Conservation (phyloP, 2,797 vertebrate species). For the Miichthys miiuy region DNA sequence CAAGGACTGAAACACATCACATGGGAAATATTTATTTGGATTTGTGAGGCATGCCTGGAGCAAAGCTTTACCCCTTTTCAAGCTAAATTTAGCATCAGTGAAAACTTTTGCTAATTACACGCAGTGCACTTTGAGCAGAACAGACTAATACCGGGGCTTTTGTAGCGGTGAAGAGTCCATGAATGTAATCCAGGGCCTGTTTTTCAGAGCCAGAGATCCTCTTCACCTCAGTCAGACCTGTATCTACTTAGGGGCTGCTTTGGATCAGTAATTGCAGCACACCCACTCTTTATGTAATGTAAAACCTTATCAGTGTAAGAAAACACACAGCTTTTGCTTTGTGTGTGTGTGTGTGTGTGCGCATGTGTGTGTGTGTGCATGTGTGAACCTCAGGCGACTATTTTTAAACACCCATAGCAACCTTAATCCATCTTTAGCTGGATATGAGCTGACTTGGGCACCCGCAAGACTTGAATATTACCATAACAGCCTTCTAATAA, state of each 20-base stretch:
- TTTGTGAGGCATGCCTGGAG: conserved; percentile 36
- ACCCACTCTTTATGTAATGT: conserved; percentile 82
- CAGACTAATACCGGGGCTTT: conserved; percentile 42
- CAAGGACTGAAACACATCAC: conserved; percentile 14
- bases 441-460: conserved; percentile 66
- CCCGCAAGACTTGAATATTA: conserved; percentile 78
- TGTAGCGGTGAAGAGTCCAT: conserved; percentile 43
- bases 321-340: conserved; percentile 60
- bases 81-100: conserved; percentile 47
- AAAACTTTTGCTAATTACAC: conserved; percentile 60
- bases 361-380: conserved; percentile 36
- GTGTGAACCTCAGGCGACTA: conserved; percentile 63
- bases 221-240: conserved; percentile 60
- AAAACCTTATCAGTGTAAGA: conserved; percentile 77
- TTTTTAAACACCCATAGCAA: conserved; percentile 83
- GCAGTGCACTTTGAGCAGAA: conserved; percentile 23
- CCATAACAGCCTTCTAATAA: conserved; percentile 80
- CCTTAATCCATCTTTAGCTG: conserved; percentile 81
- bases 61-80: conserved; percentile 26
- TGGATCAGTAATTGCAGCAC: conserved; percentile 72
- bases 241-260: conserved; percentile 59
- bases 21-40: conserved; percentile 43
- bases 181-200: conserved; percentile 53
- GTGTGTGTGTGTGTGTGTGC: conserved; percentile 26
- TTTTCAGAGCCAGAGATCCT: conserved; percentile 46